Conservation (phyloP, 1,140 invertebrate genomes). For the Lasioglossum baleicum region DNA sequence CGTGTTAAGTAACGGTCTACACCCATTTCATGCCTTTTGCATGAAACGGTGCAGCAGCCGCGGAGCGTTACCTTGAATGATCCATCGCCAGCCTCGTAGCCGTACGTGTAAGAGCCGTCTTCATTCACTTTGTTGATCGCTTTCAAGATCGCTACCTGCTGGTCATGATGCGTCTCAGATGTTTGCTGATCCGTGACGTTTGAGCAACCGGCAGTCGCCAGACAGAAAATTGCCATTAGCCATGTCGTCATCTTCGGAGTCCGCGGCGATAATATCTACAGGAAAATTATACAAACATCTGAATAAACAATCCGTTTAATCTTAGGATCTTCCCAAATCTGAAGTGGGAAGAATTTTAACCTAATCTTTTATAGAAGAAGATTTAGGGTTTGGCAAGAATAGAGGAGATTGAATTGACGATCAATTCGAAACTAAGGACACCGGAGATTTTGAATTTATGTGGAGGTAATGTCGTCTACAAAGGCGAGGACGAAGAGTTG, state of each 20-base stretch:
- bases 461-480: no score
- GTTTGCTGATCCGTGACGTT: slow-evolving; percentile 78
- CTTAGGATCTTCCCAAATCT: no score
- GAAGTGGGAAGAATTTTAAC: no score
- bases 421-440: no score
- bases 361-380: no score
- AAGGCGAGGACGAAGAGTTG: not conserved
- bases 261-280: slow-evolving; percentile 41
- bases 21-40: slow-evolving; percentile 12
- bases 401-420: no score
- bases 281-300: slow-evolving; percentile 37
- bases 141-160: slow-evolving; percentile 84
- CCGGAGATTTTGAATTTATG: no score
- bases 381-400: no score
- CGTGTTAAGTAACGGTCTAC: slow-evolving; percentile 7
- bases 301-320: not conserved
- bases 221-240: slow-evolving; percentile 77
- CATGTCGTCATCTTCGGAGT: slow-evolving; percentile 78
- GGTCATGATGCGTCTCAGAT: slow-evolving; percentile 75
- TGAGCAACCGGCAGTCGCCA: slow-evolving; percentile 74
- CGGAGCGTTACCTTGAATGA: slow-evolving; percentile 84
- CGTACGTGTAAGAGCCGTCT: slow-evolving; percentile 91
- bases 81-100: slow-evolving; percentile 91
- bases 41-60: slow-evolving; percentile 26
- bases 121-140: slow-evolving; percentile 90